A percentile compares a stretch with the other conserved stretches of the same genome.
Conservation (phyloP, 2,797 vertebrate species). For the Sebastes taczanowskii region DNA sequence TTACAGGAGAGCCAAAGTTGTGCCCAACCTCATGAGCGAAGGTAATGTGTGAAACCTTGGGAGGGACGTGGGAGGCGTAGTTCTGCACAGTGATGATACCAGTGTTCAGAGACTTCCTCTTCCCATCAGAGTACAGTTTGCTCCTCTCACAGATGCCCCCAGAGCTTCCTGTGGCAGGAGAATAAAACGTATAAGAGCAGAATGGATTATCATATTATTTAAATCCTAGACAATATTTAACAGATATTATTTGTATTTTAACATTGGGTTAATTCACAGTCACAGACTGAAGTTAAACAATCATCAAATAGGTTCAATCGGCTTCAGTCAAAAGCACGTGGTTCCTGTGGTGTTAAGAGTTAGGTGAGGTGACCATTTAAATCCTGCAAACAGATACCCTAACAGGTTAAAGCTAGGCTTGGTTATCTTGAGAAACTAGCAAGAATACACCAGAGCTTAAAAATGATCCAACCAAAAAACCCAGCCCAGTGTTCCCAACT, state of each 20-base stretch:
- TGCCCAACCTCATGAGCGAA: slow-evolving; percentile 98
- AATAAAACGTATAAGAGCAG: background rate
- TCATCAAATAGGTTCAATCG: background rate
- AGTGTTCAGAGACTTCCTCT: slow-evolving; percentile 96
- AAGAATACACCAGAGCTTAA: background rate
- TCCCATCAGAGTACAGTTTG: slow-evolving; percentile 93
- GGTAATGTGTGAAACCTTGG: slow-evolving; percentile 98
- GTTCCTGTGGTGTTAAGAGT: background rate
- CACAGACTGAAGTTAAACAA: background rate
- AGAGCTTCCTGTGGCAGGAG: slow-evolving; percentile 86
- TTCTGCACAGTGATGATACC: slow-evolving; percentile 99
- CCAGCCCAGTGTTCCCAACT: background rate
- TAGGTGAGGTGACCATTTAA: background rate
- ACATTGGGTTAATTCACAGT: background rate
- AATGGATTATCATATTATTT: background rate
- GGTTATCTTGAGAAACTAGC: background rate
- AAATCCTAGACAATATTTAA: background rate
- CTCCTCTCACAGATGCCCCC: slow-evolving; percentile 96
- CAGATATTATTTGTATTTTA: background rate
- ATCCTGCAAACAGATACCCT: background rate
- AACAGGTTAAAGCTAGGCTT: background rate
- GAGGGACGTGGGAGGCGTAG: slow-evolving; percentile 95
- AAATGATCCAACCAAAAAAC: background rate
- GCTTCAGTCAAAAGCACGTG: background rate
- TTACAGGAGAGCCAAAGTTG: slow-evolving; percentile 98